Percentiles rank a stretch among this genome's conserved stretches.
These are phyloP conservation scores for Pangasianodon gigas DNA, from an alignment of 2,113 vertebrate genomes.

Conservation along the genomic window DNA sequence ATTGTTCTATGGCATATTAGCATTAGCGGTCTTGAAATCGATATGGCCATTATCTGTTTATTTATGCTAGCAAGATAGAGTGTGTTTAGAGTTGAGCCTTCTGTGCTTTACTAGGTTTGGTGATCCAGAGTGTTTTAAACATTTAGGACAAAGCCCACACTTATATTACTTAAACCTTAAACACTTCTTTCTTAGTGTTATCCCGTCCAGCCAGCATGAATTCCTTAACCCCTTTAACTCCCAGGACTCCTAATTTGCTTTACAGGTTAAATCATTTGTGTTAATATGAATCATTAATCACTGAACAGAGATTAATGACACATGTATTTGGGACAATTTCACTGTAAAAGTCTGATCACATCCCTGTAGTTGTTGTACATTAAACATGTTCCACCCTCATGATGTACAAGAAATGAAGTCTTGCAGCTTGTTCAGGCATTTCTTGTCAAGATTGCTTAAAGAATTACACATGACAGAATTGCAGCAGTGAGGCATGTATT, in stretches of 20 bases:
- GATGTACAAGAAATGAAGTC: not conserved
- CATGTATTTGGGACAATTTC: not conserved
- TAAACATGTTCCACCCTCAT: not conserved
- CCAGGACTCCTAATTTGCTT: not conserved
- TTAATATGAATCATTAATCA: not conserved
- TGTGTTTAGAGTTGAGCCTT: not conserved
- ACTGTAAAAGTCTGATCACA: not conserved
- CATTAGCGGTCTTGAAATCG: too few species aligned
- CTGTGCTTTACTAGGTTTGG: not conserved
- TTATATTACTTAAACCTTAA: too few species aligned
- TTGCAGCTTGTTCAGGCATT: not conserved
- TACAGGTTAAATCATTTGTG: not conserved
- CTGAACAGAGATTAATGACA: not conserved
- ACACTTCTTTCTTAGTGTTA: not conserved
- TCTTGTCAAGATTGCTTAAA: not conserved
- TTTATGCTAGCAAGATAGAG: not conserved
- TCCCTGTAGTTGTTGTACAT: not conserved
- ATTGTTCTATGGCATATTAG: too few species aligned
- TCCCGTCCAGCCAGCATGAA: not conserved
- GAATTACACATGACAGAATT: not conserved
- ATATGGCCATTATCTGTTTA: not conserved
- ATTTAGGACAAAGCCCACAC: not conserved
- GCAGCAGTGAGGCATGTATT: conserved; percentile 1
- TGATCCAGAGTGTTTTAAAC: not conserved
- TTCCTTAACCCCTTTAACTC: not conserved